phyloP scores from a whole-genome alignment of 2,888 invertebrate genomes.

The Pyrocoelia pectoralis region DNA sequence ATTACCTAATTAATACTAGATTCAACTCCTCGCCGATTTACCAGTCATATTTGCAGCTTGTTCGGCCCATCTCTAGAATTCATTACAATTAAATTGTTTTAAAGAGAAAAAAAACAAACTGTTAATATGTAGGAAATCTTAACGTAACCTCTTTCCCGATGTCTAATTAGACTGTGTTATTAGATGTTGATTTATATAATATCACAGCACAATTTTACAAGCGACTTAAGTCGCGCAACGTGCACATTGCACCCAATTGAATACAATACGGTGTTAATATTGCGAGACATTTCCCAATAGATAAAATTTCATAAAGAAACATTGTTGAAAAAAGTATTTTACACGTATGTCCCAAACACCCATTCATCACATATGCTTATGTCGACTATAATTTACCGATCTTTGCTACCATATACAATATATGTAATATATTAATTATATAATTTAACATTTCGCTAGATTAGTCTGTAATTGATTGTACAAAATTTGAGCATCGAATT shows the following conservation, averaged over 20 bases:
- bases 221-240: slow-evolving; percentile 18
- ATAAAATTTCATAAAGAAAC: slow-evolving; percentile 14
- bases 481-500: slow-evolving; percentile 35
- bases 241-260: slow-evolving; percentile 31
- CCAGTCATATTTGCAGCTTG: background rate
- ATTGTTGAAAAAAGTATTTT: slow-evolving; percentile 41
- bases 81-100: background rate
- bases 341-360: slow-evolving; percentile 57
- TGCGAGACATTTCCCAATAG: slow-evolving; percentile 8
- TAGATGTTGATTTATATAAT: slow-evolving; percentile 34
- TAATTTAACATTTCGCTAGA: slow-evolving; percentile 56
- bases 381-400: slow-evolving; percentile 56
- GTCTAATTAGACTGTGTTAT: slow-evolving; percentile 32
- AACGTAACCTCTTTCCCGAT: slow-evolving; percentile 8
- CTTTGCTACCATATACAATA: slow-evolving; percentile 57
- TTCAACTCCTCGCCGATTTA: slow-evolving; percentile 15
- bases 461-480: slow-evolving; percentile 48
- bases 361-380: slow-evolving; percentile 60
- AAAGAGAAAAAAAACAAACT: background rate
- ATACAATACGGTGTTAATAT: slow-evolving; percentile 32
- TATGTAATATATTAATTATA: slow-evolving; percentile 56
- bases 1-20: background rate
- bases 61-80: background rate
- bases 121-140: background rate
- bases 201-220: slow-evolving; percentile 32